phyloP scores from a whole-genome alignment of 2,113 vertebrate genomes.

The Paratilapia polleni region DNA sequence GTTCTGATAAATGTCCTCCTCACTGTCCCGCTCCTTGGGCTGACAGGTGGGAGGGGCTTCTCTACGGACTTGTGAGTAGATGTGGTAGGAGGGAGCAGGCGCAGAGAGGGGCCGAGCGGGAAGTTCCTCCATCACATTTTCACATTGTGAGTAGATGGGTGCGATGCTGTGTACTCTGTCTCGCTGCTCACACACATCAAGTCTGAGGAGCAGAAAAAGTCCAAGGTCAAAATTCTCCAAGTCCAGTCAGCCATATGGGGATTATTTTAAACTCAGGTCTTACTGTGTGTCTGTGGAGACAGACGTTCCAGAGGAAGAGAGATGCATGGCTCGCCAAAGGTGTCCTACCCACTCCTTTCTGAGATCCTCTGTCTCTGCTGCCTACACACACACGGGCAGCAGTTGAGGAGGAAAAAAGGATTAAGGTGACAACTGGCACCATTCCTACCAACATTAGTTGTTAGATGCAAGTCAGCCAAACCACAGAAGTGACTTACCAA shows the following conservation, averaged over 20 bases:
- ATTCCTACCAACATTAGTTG: not conserved
- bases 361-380: conserved; percentile 74
- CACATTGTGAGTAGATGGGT: not conserved
- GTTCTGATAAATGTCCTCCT: conserved; percentile 22
- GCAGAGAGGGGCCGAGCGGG: conserved; percentile 7
- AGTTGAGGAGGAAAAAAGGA: not conserved
- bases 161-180: conserved; percentile 8
- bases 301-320: conserved; percentile 7
- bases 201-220: conserved; percentile 8
- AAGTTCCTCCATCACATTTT: not conserved
- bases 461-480: not conserved
- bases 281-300: conserved; percentile 47
- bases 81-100: not conserved
- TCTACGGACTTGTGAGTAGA: not conserved
- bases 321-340: conserved; percentile 79
- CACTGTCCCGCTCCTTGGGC: not conserved
- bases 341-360: conserved; percentile 74
- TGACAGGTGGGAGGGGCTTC: not conserved
- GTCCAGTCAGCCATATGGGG: not conserved
- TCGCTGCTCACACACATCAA: conserved; percentile 28
- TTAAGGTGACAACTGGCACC: not conserved
- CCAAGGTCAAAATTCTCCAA: not conserved
- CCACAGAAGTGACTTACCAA: conserved; percentile 72
- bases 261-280: not conserved
- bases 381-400: conserved; percentile 46